Base-by-base conservation (phyloP, 2,888 invertebrate species). In the Leptinotarsa juncta region DNA sequence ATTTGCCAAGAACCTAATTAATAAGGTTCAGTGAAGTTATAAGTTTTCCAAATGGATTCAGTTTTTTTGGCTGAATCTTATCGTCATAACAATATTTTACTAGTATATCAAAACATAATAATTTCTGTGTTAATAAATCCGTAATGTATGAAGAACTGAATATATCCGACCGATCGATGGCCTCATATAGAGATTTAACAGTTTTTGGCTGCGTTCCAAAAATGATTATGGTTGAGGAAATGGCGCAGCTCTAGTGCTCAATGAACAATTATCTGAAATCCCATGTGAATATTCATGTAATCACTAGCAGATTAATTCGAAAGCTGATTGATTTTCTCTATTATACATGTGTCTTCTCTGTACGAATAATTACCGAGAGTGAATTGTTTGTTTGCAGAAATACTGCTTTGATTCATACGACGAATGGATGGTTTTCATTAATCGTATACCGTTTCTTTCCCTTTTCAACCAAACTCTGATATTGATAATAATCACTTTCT, bases 181-280 rank as follows among this genome's bases (percentile, higher is more conserved):
- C 51, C 26, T 23, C 51, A 57, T n/a, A 20, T 48, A 26, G 12
- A 32, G 57, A 69, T 67, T 67, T 32, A 57, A 69, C 53, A 69
- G 60, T 60, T 69, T 69, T 69, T 69, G 69, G 69, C 69, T 10
- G 49, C 10, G 57, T 20, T 60, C 69, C 69, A 69, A 69, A 60
- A 60, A 60, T 69, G 57, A 69, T 69, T 57, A 69, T 69, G 51
- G 69, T 26, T 69, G 20, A 48, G 55, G 57, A 60, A 69, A 57
- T 69, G 48, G 57, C 15, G 32, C 32, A 60, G 57, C 49, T 69
- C 53, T 57, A 57, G 20, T 55, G 48, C 69, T 32, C 60, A 53
- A 20, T 48, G 49, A 57, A 69, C 69, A 69, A 69, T 57, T 69
- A 18, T 42, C 20, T 23, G 18, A 18, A 68, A 55, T 55, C 55